Percentiles rank a stretch among this genome's conserved stretches.
These are phyloP conservation scores for Podarcis raffonei DNA, from an alignment of 2,113 vertebrate species.

Conservation along the genomic window DNA sequence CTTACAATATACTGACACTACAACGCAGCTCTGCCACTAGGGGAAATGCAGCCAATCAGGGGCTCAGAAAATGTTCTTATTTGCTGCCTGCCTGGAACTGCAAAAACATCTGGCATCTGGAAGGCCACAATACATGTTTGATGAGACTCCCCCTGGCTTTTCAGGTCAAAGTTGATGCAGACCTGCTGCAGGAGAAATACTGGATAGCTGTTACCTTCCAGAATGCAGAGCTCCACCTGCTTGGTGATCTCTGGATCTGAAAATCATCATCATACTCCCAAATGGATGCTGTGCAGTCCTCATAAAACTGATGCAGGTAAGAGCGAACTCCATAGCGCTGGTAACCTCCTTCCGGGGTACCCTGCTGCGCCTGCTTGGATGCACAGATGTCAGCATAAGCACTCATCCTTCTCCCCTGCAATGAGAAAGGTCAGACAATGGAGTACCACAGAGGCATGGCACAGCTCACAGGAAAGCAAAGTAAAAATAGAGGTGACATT, in stretches of 20 bases:
- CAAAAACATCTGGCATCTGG: not conserved
- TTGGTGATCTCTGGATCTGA: slow-evolving; percentile 98
- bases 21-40: not conserved
- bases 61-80: not conserved
- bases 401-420: slow-evolving; percentile 91
- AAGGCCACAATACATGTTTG: not conserved
- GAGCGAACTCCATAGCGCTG: slow-evolving; percentile 97
- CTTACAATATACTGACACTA: not conserved
- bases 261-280: slow-evolving; percentile 98
- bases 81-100: not conserved
- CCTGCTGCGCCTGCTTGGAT: slow-evolving; percentile 81
- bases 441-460: not conserved
- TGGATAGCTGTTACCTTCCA: slow-evolving; percentile 87
- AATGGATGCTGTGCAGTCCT: slow-evolving; percentile 97
- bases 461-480: not conserved
- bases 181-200: not conserved
- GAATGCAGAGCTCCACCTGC: slow-evolving; percentile 94
- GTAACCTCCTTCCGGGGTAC: slow-evolving; percentile 72
- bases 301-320: slow-evolving; percentile 98
- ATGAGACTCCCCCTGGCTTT: not conserved
- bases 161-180: not conserved
- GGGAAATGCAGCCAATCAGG: not conserved
- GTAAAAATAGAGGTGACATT: not conserved
- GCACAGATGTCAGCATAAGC: slow-evolving; percentile 89
- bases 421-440: slow-evolving; percentile 42